phyloP scores from a whole-genome alignment of 2,113 vertebrate species.

The Myiozetetes cayanensis region DNA sequence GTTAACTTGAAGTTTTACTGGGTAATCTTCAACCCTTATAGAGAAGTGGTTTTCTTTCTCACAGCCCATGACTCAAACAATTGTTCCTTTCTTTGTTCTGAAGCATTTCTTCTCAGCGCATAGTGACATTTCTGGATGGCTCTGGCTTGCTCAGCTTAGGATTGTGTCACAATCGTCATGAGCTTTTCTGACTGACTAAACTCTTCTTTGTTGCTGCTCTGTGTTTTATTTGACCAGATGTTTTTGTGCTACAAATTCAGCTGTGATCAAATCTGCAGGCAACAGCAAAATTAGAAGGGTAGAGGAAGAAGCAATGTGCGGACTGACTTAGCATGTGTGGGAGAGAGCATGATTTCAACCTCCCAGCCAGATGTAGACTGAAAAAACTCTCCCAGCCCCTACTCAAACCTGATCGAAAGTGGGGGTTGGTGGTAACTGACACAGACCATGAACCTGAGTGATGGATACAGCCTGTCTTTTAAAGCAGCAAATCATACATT shows the following conservation, averaged over 20 bases:
- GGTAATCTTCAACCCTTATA: not conserved
- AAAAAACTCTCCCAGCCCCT: not conserved
- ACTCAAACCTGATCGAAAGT: not conserved
- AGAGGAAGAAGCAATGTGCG: not conserved
- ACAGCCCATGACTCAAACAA: constrained; percentile 17
- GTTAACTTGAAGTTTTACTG: not conserved
- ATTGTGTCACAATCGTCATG: not conserved
- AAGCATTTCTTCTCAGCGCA: not conserved
- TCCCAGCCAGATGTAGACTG: not conserved
- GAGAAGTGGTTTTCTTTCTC: constrained; percentile 18
- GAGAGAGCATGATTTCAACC: not conserved
- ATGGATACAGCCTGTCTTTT: not conserved
- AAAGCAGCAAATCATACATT: not conserved
- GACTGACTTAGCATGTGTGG: not conserved
- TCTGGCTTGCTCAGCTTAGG: not conserved
- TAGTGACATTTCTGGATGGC: not conserved
- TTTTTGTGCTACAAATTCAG: not conserved
- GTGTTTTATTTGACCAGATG: constrained; percentile 10
- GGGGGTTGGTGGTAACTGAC: not conserved
- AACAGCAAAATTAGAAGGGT: not conserved
- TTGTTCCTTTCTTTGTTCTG: constrained; percentile 35
- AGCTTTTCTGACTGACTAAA: not conserved
- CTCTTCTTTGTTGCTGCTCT: not conserved
- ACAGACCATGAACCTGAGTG: not conserved
- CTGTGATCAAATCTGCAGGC: constrained; percentile 2